Percentiles rank a stretch among this genome's conserved stretches.
Evolutionary conservation across 2,113 vertebrate species (phyloP).

Genomic region (Sylvietta virens): DNA sequence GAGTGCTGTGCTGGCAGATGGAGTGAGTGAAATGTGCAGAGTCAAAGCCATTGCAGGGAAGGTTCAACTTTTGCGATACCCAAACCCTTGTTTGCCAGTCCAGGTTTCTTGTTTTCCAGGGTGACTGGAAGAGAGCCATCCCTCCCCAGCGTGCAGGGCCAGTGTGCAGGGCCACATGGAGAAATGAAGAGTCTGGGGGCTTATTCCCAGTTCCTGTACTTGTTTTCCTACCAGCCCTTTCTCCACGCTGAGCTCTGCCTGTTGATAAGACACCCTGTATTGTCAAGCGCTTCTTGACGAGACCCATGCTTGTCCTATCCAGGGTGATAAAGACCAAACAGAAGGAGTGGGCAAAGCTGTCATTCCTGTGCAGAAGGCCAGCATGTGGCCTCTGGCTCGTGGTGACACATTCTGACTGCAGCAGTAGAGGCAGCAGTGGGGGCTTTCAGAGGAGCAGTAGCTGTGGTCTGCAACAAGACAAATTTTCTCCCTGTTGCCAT

Average conservation of each 20-base stretch:
- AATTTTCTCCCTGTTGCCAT: not conserved
- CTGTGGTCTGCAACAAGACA: not conserved
- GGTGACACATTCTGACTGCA: not conserved
- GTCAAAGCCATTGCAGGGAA: not conserved
- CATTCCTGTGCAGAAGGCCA: not conserved
- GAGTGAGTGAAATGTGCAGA: not conserved
- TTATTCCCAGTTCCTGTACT: not conserved
- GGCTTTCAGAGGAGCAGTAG: not conserved
- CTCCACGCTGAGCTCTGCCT: not conserved
- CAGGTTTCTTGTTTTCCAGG: not conserved
- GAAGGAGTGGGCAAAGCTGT: not conserved
- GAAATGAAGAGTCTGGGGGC: not conserved
- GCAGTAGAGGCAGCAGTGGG: not conserved
- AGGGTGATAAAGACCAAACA: not conserved
- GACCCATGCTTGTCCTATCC: not conserved
- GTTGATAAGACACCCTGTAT: not conserved
- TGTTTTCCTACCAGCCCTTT: not conserved
- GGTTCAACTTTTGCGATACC: not conserved
- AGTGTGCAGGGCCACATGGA: not conserved
- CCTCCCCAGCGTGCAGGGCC: not conserved
- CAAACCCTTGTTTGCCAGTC: fast-evolving
- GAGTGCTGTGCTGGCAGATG: not conserved
- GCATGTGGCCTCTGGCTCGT: fast-evolving
- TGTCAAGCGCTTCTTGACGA: not conserved
- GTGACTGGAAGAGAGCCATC: not conserved